phyloP scores from a whole-genome alignment of 2,113 vertebrate genomes.

The Myocastor coypus region DNA sequence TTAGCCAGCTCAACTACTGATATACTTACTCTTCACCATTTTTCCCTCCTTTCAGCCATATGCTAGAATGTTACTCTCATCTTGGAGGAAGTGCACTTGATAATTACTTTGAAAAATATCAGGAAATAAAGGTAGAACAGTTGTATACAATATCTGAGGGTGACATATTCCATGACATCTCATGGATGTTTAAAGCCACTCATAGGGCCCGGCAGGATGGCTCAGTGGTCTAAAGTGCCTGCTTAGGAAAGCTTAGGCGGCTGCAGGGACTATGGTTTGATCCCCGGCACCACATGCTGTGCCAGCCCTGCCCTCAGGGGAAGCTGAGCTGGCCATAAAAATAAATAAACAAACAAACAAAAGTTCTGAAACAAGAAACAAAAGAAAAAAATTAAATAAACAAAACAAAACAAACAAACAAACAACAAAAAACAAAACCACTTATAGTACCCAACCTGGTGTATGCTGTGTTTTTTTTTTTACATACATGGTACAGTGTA shows the following conservation, averaged over 20 bases:
- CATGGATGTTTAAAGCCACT: background rate
- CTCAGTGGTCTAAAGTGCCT: no score
- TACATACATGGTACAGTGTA: background rate
- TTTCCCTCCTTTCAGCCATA: background rate
- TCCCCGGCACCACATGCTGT: no score
- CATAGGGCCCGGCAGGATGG: no score
- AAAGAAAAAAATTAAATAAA: no score
- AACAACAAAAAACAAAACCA: no score
- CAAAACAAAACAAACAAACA: no score
- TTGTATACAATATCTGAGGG: background rate
- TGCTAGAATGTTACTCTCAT: background rate
- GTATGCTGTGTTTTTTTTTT: background rate
- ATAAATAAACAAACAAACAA: no score
- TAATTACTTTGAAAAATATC: conserved; percentile 35
- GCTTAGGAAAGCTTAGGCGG: no score
- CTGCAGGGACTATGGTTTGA: no score
- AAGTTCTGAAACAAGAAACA: no score
- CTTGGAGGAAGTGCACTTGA: background rate
- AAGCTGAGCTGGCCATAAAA: no score
- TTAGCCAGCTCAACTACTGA: background rate
- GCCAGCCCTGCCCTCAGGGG: no score
- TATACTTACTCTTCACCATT: background rate
- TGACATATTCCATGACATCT: background rate
- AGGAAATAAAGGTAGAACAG: background rate
- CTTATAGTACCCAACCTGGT: background rate